Percentiles rank a stretch among this genome's conserved stretches.
Conservation (phyloP, 2,797 vertebrate species). For the Chrysocyon brachyurus region DNA sequence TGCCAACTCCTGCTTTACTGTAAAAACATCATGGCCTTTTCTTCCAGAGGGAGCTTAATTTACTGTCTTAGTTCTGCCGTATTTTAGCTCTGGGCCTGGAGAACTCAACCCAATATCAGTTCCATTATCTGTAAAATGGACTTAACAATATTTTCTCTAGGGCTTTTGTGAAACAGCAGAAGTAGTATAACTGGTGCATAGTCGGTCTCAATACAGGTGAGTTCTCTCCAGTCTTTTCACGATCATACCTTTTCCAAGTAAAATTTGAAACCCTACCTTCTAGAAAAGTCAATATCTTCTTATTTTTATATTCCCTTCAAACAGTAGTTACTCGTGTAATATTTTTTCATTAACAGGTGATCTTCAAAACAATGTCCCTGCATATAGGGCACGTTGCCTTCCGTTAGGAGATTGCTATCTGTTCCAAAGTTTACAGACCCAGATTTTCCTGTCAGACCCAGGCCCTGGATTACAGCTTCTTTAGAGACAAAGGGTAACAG, state of each 20-base stretch:
- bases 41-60: background rate
- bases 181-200: background rate
- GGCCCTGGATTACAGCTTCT: conserved; percentile 47
- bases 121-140: background rate
- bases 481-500: conserved; percentile 75
- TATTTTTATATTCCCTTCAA: background rate
- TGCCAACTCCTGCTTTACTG: background rate
- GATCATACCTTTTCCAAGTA: background rate
- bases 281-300: background rate
- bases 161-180: background rate
- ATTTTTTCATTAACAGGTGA: background rate
- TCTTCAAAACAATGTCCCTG: background rate
- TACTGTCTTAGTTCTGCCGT: background rate
- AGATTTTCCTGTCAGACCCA: conserved; percentile 2
- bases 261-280: background rate
- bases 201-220: background rate
- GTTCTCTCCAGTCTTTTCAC: background rate
- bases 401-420: background rate
- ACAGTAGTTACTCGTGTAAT: background rate
- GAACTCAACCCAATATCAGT: background rate
- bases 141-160: background rate
- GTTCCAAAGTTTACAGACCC: background rate
- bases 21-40: background rate
- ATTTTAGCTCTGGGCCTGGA: background rate
- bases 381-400: background rate